These are phyloP conservation scores for Polymixis flavicincta DNA, from an alignment of 2,888 invertebrate species.

Conservation along the genomic window DNA sequence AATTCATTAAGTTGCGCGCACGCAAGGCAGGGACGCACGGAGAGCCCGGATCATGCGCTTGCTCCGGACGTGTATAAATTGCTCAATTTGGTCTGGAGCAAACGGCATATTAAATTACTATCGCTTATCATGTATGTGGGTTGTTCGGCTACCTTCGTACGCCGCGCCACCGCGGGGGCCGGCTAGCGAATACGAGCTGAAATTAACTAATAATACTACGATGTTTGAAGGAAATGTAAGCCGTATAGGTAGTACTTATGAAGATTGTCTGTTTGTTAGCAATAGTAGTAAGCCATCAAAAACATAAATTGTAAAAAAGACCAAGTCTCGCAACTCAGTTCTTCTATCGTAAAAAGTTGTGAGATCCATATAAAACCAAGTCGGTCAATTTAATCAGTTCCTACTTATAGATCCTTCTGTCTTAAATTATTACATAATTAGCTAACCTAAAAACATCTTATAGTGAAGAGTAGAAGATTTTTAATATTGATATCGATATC, in stretches of 20 bases:
- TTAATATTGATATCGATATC: too few relatives aligned
- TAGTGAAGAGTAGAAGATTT: too few relatives aligned
- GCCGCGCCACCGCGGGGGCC: constrained; percentile 77
- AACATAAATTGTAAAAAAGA: too few relatives aligned
- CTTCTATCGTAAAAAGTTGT: too few relatives aligned
- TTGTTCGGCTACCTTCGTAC: constrained; percentile 81
- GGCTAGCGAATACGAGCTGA: constrained; percentile 48
- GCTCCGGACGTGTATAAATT: constrained; percentile 83
- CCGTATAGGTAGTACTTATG: background rate
- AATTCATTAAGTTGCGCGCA: constrained; percentile 66
- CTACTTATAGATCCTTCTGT: too few relatives aligned
- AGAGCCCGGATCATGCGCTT: constrained; percentile 68
- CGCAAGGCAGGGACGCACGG: constrained; percentile 50
- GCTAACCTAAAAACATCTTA: too few relatives aligned
- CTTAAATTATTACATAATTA: too few relatives aligned
- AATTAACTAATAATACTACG: constrained; percentile 42
- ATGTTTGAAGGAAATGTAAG: constrained; percentile 18
- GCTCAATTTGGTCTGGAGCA: constrained; percentile 86
- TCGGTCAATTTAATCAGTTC: too few relatives aligned
- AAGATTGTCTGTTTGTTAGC: background rate
- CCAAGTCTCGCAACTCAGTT: too few relatives aligned
- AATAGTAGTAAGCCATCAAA: background rate
- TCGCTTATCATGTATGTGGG: constrained; percentile 75
- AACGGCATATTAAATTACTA: constrained; percentile 87
- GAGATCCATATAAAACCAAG: too few relatives aligned